Percentiles rank a stretch among this genome's conserved stretches.
phyloP scores from a whole-genome alignment of 2,113 vertebrate genomes.

The Brachypodius melanocephalos region DNA sequence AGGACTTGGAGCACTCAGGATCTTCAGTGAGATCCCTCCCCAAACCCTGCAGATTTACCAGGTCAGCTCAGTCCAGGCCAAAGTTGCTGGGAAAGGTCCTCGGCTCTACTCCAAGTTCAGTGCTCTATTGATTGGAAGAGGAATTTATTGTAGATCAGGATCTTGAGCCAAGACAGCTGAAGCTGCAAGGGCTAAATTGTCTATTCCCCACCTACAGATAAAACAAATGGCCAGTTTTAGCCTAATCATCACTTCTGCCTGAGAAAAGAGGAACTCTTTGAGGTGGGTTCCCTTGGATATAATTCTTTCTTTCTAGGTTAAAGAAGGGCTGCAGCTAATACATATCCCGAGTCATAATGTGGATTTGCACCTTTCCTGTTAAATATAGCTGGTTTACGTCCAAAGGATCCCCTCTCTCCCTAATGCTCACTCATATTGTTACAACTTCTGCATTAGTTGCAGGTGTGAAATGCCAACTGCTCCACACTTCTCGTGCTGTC shows the following conservation, averaged over 20 bases:
- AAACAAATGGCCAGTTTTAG: conserved; percentile 14
- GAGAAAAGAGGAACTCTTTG: not conserved
- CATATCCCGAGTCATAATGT: not conserved
- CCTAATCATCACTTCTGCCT: conserved; percentile 22
- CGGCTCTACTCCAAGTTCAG: not conserved
- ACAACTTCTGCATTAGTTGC: conserved; percentile 36
- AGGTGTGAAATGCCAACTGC: conserved; percentile 42
- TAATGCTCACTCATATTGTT: conserved; percentile 1
- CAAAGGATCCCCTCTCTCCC: not conserved
- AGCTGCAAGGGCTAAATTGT: not conserved
- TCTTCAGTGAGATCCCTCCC: not conserved
- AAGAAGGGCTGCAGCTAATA: not conserved
- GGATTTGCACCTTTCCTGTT: conserved; percentile 44
- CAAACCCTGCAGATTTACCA: not conserved
- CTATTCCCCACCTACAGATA: conserved; percentile 2
- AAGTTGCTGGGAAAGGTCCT: not conserved
- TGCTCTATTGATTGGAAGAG: not conserved
- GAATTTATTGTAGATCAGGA: not conserved
- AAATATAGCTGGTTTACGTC: conserved; percentile 7
- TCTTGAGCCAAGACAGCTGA: not conserved
- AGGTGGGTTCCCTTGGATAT: conserved; percentile 21
- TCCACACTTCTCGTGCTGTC: not conserved
- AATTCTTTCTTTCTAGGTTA: conserved; percentile 31
- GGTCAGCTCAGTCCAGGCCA: not conserved
- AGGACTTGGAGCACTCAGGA: rapidly evolving